phyloP scores from a whole-genome alignment of 2,888 invertebrate genomes.

The Noctua pronuba region DNA sequence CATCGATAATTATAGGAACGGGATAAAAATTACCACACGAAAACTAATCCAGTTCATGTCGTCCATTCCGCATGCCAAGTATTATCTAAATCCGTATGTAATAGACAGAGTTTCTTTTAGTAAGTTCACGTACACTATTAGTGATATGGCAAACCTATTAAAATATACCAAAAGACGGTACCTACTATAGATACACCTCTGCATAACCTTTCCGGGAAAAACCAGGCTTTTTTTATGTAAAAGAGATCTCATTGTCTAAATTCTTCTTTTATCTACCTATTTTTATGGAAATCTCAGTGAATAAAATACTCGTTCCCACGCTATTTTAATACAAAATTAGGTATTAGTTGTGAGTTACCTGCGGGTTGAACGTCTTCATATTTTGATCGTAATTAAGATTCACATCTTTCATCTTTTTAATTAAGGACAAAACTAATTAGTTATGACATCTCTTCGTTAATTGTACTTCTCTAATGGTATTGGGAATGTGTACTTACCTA shows the following conservation, averaged over 20 bases:
- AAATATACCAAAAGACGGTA: neutral
- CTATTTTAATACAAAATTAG: too few relatives aligned
- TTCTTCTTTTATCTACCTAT: neutral
- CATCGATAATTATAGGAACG: neutral
- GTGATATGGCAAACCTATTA: neutral
- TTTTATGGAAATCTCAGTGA: too few relatives aligned
- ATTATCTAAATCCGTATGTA: neutral
- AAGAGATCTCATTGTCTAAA: neutral
- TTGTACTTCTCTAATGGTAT: slow-evolving; percentile 7
- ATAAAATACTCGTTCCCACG: too few relatives aligned
- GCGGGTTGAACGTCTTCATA: neutral
- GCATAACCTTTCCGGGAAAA: neutral
- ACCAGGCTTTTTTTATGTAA: neutral
- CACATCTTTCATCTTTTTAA: too few relatives aligned
- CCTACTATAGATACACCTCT: neutral
- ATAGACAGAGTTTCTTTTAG: neutral
- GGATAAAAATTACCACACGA: too few relatives aligned
- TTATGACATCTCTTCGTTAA: neutral
- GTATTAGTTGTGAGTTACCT: too few relatives aligned
- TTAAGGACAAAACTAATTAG: slow-evolving; percentile 40
- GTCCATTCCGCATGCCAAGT: neutral
- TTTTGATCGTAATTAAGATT: slow-evolving; percentile 21
- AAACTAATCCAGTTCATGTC: neutral
- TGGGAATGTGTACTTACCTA: neutral
- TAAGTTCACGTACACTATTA: neutral